Evolutionary conservation across 2,113 vertebrate species (phyloP).

Genomic region (Cyprinus carpio): DNA sequence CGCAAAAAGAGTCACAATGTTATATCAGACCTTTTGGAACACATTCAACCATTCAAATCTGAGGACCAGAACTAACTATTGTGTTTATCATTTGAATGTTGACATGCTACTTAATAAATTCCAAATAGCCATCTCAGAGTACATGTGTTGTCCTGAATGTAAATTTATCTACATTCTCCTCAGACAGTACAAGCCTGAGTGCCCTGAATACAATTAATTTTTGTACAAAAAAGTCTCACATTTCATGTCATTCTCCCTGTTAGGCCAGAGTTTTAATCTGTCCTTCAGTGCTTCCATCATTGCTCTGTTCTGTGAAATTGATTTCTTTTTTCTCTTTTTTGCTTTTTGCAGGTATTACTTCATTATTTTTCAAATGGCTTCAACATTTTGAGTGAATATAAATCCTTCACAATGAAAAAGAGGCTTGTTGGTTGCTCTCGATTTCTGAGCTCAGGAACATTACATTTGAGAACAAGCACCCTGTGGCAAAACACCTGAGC

Average conservation of each 20-base stretch:
- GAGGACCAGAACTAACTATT: too few species aligned
- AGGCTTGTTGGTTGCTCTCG: slow-evolving; percentile 35
- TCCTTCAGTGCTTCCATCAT: slow-evolving; percentile 53
- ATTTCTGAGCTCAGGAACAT: slow-evolving; percentile 29
- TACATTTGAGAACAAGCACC: slow-evolving; percentile 9
- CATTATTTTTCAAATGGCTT: slow-evolving; percentile 76
- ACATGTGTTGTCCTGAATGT: neutral
- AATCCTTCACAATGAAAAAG: slow-evolving; percentile 62
- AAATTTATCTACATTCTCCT: neutral
- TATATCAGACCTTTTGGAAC: too few species aligned
- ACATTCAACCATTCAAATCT: too few species aligned
- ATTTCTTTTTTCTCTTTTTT: slow-evolving; percentile 73
- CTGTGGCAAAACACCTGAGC: slow-evolving; percentile 2
- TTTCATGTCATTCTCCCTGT: slow-evolving; percentile 70
- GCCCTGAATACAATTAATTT: slow-evolving; percentile 75
- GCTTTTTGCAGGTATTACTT: slow-evolving; percentile 77
- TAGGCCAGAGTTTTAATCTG: slow-evolving; percentile 80
- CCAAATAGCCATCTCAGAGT: neutral
- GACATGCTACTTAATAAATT: too few species aligned
- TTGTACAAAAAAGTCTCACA: slow-evolving; percentile 70
- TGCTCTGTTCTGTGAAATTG: slow-evolving; percentile 68
- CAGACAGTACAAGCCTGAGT: slow-evolving; percentile 47
- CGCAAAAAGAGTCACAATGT: too few species aligned
- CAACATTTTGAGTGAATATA: slow-evolving; percentile 59
- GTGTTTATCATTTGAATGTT: too few species aligned